These are phyloP conservation scores for Hyppa rectilinea DNA, from an alignment of 2,888 invertebrate genomes.

Conservation along the genomic window DNA sequence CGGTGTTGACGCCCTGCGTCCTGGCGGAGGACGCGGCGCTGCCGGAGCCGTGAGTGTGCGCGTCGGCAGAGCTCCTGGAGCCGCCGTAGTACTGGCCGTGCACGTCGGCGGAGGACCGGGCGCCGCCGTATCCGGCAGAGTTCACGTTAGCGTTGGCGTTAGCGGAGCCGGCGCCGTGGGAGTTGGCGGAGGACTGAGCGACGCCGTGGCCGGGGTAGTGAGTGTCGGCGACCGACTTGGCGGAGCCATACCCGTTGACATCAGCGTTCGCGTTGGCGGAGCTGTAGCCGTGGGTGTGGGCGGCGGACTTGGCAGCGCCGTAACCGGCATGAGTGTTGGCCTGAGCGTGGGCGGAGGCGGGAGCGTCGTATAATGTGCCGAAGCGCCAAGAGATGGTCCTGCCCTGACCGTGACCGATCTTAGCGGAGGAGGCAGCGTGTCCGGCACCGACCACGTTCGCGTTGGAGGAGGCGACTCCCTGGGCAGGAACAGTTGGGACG, in stretches of 20 bases:
- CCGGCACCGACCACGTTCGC: constrained; percentile 77
- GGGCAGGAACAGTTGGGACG: constrained; percentile 62
- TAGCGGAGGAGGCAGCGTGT: constrained; percentile 74
- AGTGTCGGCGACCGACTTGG: constrained; percentile 67
- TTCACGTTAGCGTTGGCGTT: constrained; percentile 75
- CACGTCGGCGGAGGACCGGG: constrained; percentile 75
- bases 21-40: constrained; percentile 78
- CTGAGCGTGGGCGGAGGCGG: constrained; percentile 68
- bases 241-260: constrained; percentile 69
- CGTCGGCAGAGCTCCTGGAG: constrained; percentile 79
- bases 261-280: constrained; percentile 71
- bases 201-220: constrained; percentile 57
- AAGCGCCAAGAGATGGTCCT: constrained; percentile 83
- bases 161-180: constrained; percentile 72
- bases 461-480: constrained; percentile 73
- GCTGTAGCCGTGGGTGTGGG: constrained; percentile 69
- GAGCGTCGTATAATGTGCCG: constrained; percentile 80
- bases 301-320: constrained; percentile 66
- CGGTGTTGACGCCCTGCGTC: constrained; percentile 71
- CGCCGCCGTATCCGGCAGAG: constrained; percentile 66
- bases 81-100: constrained; percentile 76
- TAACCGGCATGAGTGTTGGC: constrained; percentile 62
- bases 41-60: constrained; percentile 77
- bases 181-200: constrained; percentile 72
- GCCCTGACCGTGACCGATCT: constrained; percentile 64